Evolutionary conservation across 2,888 invertebrate species (phyloP), one percentile per base, ranked within the genome.

Genomic region (Cantharis rustica): DNA sequence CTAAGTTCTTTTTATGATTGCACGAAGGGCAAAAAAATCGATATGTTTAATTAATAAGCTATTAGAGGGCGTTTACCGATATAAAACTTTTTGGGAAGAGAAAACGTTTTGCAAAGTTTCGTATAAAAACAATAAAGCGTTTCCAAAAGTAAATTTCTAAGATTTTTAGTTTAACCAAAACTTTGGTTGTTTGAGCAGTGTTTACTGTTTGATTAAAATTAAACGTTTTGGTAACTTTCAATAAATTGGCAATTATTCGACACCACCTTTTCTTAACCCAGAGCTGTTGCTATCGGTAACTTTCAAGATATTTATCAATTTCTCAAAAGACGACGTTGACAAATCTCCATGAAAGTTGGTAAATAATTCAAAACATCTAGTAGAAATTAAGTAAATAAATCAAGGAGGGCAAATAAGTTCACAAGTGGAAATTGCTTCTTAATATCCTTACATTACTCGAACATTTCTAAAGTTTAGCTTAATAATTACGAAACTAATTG

Each of bases 161-260:
- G 20, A 66, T 20, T 64, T 64, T 64, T 64, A 64, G 15, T 64
- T 17, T 15, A 20, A 64, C 16, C 7, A 20, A 70, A 76, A 73
- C 66, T 76, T 16, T 10, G 73, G 69, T 71, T 68, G 73, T 73
- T 73, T 73, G 62, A 10, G 61, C 17, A 63, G 26, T 76, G 66
- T 61, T 26, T 62, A 47, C 17, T 76, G 66, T 61, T 27, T 62
- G 73, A 76, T 76, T 73, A 76, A 76, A 76, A 76, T 73, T 69
- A 63, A 75, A 69, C 72, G 72, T 69, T 75, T 68, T 27, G 63
- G 10, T 69, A 76, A 73, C 69, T 73, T 66, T 61, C 16, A 73
- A 72, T 23, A 23, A 23, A 23, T 72, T 15, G 69, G 76, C 69
- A 76, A 76, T 76, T 76, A 76, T 76, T 73, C 16, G 20, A 66